Conservation (phyloP, 2,113 vertebrate genomes). For the Rhegmatorhina hoffmannsi region DNA sequence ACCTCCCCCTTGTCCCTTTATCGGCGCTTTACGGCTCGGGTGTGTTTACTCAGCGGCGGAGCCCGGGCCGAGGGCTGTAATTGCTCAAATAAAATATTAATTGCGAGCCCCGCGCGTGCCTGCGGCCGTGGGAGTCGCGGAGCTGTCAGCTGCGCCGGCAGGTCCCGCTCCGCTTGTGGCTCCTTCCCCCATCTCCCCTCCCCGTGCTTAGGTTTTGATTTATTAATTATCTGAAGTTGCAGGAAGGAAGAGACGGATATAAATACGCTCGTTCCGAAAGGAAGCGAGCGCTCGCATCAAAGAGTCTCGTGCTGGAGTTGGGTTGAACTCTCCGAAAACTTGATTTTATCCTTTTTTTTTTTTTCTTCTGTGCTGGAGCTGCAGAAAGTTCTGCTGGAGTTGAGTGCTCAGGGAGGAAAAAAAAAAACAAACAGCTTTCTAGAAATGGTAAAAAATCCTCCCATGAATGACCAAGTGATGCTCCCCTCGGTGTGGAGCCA, state of each 20-base stretch:
- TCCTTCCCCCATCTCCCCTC: background rate
- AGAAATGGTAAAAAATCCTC: background rate
- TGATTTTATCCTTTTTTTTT: background rate
- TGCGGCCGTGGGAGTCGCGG: conserved; percentile 45
- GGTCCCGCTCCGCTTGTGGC: background rate
- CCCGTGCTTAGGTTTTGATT: background rate
- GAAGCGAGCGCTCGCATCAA: conserved; percentile 27
- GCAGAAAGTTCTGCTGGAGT: conserved; percentile 31
- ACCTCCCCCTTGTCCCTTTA: background rate
- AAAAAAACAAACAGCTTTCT: background rate
- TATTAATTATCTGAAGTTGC: conserved; percentile 11
- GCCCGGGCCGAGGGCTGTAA: background rate
- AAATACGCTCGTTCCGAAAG: background rate
- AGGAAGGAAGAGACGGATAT: conserved; percentile 50
- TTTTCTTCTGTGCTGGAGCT: background rate
- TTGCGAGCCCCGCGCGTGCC: conserved; percentile 11
- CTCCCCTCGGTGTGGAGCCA: background rate
- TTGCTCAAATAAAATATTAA: conserved; percentile 21
- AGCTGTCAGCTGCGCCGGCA: conserved; percentile 15
- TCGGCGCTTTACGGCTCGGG: background rate
- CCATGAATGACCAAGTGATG: background rate
- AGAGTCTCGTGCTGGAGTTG: background rate
- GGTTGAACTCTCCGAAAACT: background rate
- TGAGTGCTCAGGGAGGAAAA: background rate
- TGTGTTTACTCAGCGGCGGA: background rate